These are phyloP conservation scores for Mirounga angustirostris DNA, from an alignment of 2,113 vertebrate species.

Conservation along the genomic window DNA sequence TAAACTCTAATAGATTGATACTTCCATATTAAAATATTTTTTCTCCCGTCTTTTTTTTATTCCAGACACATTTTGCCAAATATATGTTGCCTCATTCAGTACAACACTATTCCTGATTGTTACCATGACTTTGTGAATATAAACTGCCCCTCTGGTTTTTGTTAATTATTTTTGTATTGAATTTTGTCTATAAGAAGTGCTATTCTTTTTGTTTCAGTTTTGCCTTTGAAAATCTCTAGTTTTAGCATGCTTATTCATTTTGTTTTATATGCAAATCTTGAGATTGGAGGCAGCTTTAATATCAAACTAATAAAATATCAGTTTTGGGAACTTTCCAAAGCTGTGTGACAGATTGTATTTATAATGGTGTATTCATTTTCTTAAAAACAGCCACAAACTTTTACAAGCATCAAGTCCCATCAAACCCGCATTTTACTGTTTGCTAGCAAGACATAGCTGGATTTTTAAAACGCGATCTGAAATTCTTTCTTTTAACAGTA, in stretches of 20 bases:
- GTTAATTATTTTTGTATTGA: not conserved
- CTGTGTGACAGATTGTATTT: not conserved
- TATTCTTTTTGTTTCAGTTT: not conserved
- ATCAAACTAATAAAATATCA: conserved; percentile 42
- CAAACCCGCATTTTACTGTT: not conserved
- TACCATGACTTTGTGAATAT: not conserved
- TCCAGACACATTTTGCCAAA: not conserved
- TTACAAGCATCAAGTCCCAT: not conserved
- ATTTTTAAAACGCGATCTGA: not conserved
- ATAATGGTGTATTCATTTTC: conserved; percentile 18
- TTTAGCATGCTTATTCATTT: not conserved
- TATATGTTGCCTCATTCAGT: not conserved
- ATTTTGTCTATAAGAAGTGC: not conserved
- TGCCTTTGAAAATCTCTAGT: not conserved
- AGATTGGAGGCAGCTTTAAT: not conserved
- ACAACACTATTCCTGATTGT: not conserved
- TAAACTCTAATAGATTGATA: not conserved
- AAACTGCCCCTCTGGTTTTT: not conserved
- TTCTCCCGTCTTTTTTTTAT: not conserved
- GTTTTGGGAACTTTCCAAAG: not conserved
- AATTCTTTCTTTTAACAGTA: not conserved
- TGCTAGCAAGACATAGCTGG: not conserved
- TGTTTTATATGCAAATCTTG: not conserved
- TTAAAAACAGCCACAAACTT: not conserved
- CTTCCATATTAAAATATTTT: conserved; percentile 22